These are phyloP conservation scores for Andrena dorsata DNA, from an alignment of 2,888 invertebrate species.

Conservation along the genomic window DNA sequence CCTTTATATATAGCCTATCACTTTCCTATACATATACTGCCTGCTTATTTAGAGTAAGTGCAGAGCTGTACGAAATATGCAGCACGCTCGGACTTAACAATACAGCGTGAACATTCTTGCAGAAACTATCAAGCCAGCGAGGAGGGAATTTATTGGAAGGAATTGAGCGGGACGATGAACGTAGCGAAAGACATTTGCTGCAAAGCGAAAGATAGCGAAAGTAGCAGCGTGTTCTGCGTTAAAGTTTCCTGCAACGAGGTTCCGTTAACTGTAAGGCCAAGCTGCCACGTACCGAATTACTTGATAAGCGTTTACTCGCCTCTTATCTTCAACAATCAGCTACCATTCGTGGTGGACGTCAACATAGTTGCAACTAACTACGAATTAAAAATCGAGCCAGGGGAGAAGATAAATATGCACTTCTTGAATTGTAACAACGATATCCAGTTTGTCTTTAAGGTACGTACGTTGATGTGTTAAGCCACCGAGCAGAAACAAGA, in stretches of 20 bases:
- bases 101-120: constrained; percentile 56
- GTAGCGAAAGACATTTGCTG: constrained; percentile 89
- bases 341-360: constrained; percentile 90
- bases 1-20: constrained; percentile 93
- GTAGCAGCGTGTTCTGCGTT: constrained; percentile 88
- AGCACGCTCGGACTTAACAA: too few relatives aligned
- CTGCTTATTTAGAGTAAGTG: constrained; percentile 90
- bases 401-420: constrained; percentile 90
- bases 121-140: constrained; percentile 90
- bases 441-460: constrained; percentile 85
- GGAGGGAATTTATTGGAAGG: constrained; percentile 93
- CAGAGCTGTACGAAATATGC: not conserved
- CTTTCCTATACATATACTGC: constrained; percentile 91
- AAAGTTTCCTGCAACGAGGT: constrained; percentile 85
- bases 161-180: constrained; percentile 89
- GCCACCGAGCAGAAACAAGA: not conserved
- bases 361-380: constrained; percentile 86
- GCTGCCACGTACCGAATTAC: constrained; percentile 89
- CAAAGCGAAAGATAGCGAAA: constrained; percentile 87
- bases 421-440: constrained; percentile 88
- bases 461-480: constrained; percentile 48
- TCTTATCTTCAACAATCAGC: constrained; percentile 90
- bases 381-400: constrained; percentile 89
- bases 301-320: constrained; percentile 91
- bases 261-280: constrained; percentile 75